Evolutionary conservation across 2,113 vertebrate genomes (phyloP), one percentile per base, ranked within the genome.

Genomic region (Tretioscincus oriximinensis): DNA sequence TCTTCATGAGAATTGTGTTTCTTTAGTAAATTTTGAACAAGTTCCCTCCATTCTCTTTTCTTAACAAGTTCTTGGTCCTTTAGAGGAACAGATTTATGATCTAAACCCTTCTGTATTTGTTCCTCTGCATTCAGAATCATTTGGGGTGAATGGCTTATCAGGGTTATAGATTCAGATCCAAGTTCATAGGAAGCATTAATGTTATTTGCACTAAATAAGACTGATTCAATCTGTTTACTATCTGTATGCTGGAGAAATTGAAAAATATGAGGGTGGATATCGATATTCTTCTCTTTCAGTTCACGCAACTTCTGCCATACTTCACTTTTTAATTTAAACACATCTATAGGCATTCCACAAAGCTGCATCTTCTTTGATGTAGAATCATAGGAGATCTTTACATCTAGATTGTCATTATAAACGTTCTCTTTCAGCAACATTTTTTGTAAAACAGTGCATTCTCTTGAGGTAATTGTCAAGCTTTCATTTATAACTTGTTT

Each of bases 111-210:
- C 9, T 60, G 60, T 60, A 99, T 89, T 69, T 93, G 92, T 1
- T 92, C 85, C 86, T 96, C 94, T 78, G 96, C 96, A 82, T 95
- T 88, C 5, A 3, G 61, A 21, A 98, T 85, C 16, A 83, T 90
- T 73, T 73, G 51, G 20, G 88, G 76, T 77, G 93, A 89, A 80
- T 51, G 61, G 80, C 94, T 94, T 41, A 91, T 69, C 4, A 99
- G 85, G 26, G 89, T 81, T n/a, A 96, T 68, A 9, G 58, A 66
- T 4, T 85, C 24, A 29, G 41, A 73, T 26, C 87, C 73, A 66
- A 96, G 90, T 49, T 96, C 92, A 82, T 95, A 95, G 8, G 91
- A 85, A 20, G 94, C 93, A 85, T 93, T 90, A 58, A 97, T 95
- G 7, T 90, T 89, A 67, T 95, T 80, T 11, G 80, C 86, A 83